Percentiles rank a stretch among this genome's conserved stretches.
phyloP scores from a whole-genome alignment of 2,797 vertebrate species.

The Gallirallus australis region DNA sequence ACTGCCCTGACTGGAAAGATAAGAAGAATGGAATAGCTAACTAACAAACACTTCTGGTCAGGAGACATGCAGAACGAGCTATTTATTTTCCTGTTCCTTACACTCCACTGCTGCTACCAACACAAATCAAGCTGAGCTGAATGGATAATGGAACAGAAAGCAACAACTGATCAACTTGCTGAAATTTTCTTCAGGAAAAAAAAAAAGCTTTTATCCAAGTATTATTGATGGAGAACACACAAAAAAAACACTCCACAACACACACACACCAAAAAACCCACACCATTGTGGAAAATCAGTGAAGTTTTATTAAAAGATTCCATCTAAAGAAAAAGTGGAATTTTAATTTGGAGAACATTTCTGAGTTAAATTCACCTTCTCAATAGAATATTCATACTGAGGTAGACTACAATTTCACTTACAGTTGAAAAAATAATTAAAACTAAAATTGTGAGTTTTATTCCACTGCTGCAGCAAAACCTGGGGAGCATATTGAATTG shows the following conservation, averaged over 20 bases:
- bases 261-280: too few species aligned
- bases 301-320: background rate
- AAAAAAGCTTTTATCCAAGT: background rate
- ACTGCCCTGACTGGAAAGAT: background rate
- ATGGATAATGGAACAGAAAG: background rate
- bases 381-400: background rate
- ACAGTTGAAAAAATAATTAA: background rate
- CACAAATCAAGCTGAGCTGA: background rate
- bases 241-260: background rate
- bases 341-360: background rate
- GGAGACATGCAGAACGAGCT: background rate
- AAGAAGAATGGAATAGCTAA: conserved; percentile 1
- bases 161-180: background rate
- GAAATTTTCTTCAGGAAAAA: background rate
- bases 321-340: background rate
- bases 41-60: background rate
- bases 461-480: background rate
- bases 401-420: background rate
- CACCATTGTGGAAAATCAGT: background rate
- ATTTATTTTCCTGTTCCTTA: background rate
- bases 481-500: background rate
- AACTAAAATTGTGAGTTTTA: background rate
- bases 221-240: background rate
- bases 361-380: background rate
- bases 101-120: background rate